Evolutionary conservation across 1,140 invertebrate genomes (phyloP).

Genomic region (Meteorus sp.): DNA sequence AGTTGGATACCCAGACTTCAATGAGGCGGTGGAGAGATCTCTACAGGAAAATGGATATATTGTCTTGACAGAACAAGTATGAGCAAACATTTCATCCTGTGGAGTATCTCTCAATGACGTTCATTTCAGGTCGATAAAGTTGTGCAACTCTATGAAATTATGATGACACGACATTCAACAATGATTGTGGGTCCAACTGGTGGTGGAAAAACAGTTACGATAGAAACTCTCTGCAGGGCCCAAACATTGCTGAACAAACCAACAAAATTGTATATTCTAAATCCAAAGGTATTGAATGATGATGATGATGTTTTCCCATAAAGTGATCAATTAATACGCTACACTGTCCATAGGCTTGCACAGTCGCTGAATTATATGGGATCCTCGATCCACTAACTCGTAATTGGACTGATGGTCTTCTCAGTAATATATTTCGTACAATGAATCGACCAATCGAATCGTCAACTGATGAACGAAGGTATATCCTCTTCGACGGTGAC

Average conservation of each 20-base stretch:
- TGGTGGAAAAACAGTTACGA: conserved; percentile 85
- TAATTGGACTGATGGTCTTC: conserved; percentile 90
- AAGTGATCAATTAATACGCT: neutral
- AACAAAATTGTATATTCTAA: conserved; percentile 78
- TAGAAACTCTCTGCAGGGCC: conserved; percentile 76
- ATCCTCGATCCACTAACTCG: conserved; percentile 79
- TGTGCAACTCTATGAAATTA: conserved; percentile 88
- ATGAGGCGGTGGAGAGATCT: conserved; percentile 71
- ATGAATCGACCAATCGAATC: conserved; percentile 77
- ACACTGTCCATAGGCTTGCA: conserved; percentile 67
- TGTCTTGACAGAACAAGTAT: conserved; percentile 75
- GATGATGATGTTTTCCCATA: neutral
- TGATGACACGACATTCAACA: conserved; percentile 89
- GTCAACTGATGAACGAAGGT: conserved; percentile 71
- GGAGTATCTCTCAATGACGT: conserved; percentile 3
- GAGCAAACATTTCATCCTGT: conserved; percentile 33
- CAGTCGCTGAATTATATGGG: conserved; percentile 89
- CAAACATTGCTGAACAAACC: conserved; percentile 70
- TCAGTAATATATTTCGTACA: conserved; percentile 88
- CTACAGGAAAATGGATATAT: conserved; percentile 71
- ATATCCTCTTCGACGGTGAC: conserved; percentile 90
- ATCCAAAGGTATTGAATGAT: conserved; percentile 70
- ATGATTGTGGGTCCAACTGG: conserved; percentile 92
- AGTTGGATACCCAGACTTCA: conserved; percentile 83
- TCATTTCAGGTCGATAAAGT: conserved; percentile 78